Percentiles rank a stretch among this genome's conserved stretches.
These are phyloP conservation scores for Protaetia brevitarsis DNA, from an alignment of 1,140 invertebrate species.

Conservation along the genomic window DNA sequence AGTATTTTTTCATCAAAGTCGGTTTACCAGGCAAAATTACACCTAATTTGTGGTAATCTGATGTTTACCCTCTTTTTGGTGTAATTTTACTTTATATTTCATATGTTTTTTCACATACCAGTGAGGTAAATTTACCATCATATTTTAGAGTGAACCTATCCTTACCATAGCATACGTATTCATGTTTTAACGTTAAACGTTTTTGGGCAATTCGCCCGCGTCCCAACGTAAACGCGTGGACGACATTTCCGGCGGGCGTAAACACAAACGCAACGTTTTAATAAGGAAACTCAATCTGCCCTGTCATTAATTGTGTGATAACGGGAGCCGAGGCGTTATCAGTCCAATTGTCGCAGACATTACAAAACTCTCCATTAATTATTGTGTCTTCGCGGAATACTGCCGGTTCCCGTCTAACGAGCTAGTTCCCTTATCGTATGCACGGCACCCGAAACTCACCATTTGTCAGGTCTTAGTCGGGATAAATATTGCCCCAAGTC, in stretches of 20 bases:
- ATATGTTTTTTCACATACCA: too few species aligned
- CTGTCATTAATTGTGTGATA: slow-evolving; percentile 38
- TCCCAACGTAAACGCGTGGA: too few species aligned
- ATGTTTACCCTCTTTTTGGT: too few species aligned
- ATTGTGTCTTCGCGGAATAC: slow-evolving; percentile 33
- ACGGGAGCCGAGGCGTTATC: slow-evolving; percentile 30
- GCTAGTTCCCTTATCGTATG: slow-evolving; percentile 28
- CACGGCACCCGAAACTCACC: slow-evolving; percentile 19
- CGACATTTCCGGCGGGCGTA: slow-evolving; percentile 17
- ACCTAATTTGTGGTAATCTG: too few species aligned
- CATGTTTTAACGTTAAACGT: too few species aligned
- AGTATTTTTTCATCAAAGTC: too few species aligned
- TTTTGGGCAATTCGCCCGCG: too few species aligned
- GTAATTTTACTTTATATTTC: too few species aligned
- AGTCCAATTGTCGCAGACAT: slow-evolving; percentile 31
- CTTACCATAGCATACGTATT: too few species aligned
- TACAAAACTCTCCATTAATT: slow-evolving; percentile 35
- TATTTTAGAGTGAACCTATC: too few species aligned
- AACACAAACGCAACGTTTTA: not conserved
- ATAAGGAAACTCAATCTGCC: slow-evolving; percentile 34
- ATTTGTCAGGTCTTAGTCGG: slow-evolving; percentile 29
- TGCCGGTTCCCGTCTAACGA: slow-evolving; percentile 30
- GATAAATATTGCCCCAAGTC: slow-evolving; percentile 24
- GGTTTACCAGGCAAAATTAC: too few species aligned
- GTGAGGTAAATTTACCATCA: too few species aligned